Percentiles rank a stretch among this genome's conserved stretches.
Evolutionary conservation across 2,888 invertebrate species (phyloP).

Genomic region (Morinoia aosen): DNA sequence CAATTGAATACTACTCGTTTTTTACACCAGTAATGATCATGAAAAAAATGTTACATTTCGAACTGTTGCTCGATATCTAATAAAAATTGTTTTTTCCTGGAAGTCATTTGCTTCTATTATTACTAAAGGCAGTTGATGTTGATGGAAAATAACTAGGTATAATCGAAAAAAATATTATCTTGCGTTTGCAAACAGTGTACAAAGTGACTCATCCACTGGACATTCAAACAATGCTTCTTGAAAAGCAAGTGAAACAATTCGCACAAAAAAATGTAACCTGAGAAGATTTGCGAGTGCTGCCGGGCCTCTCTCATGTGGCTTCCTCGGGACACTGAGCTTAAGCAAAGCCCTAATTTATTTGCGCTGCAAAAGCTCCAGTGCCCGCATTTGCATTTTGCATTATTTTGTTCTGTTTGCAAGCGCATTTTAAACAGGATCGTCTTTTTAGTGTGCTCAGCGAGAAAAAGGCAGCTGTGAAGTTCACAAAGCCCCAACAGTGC

Average conservation of each 20-base stretch:
- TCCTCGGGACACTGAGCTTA: neutral
- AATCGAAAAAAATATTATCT: neutral
- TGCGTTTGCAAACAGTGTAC: neutral
- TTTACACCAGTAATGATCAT: neutral
- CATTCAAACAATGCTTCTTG: neutral
- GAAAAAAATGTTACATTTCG: neutral
- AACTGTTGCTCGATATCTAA: neutral
- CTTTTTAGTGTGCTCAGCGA: neutral
- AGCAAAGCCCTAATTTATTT: neutral
- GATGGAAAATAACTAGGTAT: neutral
- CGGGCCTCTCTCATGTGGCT: neutral
- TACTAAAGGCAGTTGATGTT: neutral
- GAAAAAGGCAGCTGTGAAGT: neutral
- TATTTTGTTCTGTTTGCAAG: neutral
- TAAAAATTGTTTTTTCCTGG: neutral
- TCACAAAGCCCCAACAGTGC: neutral
- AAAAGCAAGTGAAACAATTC: neutral
- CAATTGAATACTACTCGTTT: neutral
- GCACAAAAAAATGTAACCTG: neutral
- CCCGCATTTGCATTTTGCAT: constrained; percentile 2
- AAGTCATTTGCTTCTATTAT: neutral
- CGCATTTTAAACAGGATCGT: neutral
- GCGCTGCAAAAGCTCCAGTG: neutral
- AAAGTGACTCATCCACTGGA: neutral
- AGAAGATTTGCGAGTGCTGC: neutral